Percentiles rank a stretch among this genome's conserved stretches.
Evolutionary conservation across 2,888 invertebrate species (phyloP).

Genomic region (Rhagophthalmus giganteus): DNA sequence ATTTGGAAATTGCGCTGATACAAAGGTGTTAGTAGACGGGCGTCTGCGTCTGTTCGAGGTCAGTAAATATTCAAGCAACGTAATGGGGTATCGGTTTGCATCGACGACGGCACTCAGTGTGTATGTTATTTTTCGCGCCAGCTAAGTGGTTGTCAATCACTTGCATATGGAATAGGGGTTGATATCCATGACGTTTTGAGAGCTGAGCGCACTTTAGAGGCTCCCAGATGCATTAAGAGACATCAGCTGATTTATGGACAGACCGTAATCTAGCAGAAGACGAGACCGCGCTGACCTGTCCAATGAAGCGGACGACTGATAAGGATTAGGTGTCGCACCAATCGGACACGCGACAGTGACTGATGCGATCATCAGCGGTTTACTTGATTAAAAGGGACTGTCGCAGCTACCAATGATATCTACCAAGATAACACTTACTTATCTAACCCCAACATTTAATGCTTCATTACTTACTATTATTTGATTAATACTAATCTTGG

Average conservation of each 20-base stretch:
- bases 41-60: slow-evolving; percentile 30
- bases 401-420: slow-evolving; percentile 38
- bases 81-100: slow-evolving; percentile 30
- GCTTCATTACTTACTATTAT: slow-evolving; percentile 33
- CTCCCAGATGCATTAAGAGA: slow-evolving; percentile 31
- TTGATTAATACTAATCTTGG: background rate
- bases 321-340: slow-evolving; percentile 51
- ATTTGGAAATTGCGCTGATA: no score
- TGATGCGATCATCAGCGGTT: slow-evolving; percentile 53
- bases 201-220: slow-evolving; percentile 27
- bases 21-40: no score
- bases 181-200: slow-evolving; percentile 36
- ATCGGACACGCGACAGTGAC: slow-evolving; percentile 52
- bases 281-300: slow-evolving; percentile 51
- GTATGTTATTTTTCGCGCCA: slow-evolving; percentile 37
- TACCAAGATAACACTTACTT: slow-evolving; percentile 30
- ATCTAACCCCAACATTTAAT: slow-evolving; percentile 47
- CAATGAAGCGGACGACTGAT: slow-evolving; percentile 52
- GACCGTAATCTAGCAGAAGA: slow-evolving; percentile 47
- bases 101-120: slow-evolving; percentile 23
- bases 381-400: slow-evolving; percentile 53
- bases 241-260: slow-evolving; percentile 48
- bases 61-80: slow-evolving; percentile 36
- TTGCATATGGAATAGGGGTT: slow-evolving; percentile 30
- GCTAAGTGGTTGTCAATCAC: slow-evolving; percentile 46